A percentile compares a stretch with the other conserved stretches of the same genome.
Conservation (phyloP, 2,797 vertebrate genomes). For the Pseudotriccus pelzelni region DNA sequence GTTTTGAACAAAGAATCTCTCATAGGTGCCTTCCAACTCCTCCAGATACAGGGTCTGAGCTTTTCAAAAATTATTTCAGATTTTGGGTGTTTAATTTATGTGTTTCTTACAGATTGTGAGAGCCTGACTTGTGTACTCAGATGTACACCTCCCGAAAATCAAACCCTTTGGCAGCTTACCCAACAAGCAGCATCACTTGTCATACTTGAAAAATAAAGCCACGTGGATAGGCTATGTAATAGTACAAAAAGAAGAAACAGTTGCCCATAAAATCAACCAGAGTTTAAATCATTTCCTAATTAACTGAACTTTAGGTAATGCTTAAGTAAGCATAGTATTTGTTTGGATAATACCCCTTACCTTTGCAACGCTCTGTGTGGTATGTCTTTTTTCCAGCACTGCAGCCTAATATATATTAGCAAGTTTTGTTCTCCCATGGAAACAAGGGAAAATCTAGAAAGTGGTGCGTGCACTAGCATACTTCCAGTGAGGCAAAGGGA, state of each 20-base stretch:
- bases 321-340: neutral
- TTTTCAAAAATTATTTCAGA: neutral
- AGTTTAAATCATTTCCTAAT: neutral
- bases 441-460: neutral
- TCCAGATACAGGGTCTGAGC: neutral
- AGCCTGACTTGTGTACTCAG: neutral
- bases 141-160: neutral
- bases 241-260: neutral
- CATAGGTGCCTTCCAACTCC: neutral
- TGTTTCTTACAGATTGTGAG: neutral
- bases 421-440: neutral
- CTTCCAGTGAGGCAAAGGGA: fast-evolving
- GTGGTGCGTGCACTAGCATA: neutral
- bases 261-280: neutral
- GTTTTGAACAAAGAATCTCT: neutral
- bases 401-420: neutral
- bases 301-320: neutral
- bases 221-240: neutral
- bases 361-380: neutral
- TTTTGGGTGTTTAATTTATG: neutral
- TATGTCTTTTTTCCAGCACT: neutral
- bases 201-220: neutral
- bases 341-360: neutral
- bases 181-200: neutral
- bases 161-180: neutral